Percentiles rank a stretch among this genome's conserved stretches.
phyloP scores from a whole-genome alignment of 2,797 vertebrate species.

The Spatula clypeata region DNA sequence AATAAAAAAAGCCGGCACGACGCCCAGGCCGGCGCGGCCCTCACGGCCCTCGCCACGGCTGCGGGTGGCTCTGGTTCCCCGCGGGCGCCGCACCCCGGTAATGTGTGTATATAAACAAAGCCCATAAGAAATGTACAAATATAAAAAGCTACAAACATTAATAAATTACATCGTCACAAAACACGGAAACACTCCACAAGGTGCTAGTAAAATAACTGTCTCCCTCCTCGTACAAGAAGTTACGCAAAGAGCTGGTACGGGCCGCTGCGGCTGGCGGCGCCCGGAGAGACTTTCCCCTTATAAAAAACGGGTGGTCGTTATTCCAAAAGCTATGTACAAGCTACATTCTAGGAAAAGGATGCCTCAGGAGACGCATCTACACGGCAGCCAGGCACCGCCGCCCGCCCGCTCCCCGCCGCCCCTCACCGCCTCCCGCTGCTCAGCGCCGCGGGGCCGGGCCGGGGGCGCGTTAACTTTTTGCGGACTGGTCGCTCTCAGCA shows the following conservation, averaged over 20 bases:
- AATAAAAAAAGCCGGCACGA: slow-evolving; percentile 87
- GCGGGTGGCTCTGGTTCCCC: slow-evolving; percentile 81
- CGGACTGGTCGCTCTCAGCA: slow-evolving; percentile 94
- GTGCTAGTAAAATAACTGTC: slow-evolving; percentile 99
- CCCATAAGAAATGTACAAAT: slow-evolving; percentile 99
- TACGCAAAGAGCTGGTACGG: slow-evolving; percentile 92
- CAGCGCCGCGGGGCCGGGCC: background rate
- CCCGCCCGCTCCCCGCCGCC: background rate
- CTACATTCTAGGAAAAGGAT: slow-evolving; percentile 98
- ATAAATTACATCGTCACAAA: slow-evolving; percentile 99
- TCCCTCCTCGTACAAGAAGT: slow-evolving; percentile 93
- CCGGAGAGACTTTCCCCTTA: slow-evolving; percentile 89
- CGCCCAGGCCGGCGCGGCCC: slow-evolving; percentile 66
- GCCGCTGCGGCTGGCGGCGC: slow-evolving; percentile 25
- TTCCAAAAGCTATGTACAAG: slow-evolving; percentile 99
- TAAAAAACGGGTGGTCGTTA: slow-evolving; percentile 90
- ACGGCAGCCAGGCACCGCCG: slow-evolving; percentile 40
- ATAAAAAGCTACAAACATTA: slow-evolving; percentile 99
- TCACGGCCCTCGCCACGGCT: background rate
- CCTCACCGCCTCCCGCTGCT: background rate
- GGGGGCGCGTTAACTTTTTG: slow-evolving; percentile 87
- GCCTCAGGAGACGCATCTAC: slow-evolving; percentile 87
- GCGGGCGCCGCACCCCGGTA: slow-evolving; percentile 88
- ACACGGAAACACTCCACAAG: slow-evolving; percentile 99
- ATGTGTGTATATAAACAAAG: slow-evolving; percentile 96